Evolutionary conservation across 2,797 vertebrate species (phyloP), one percentile per base, ranked within the genome.

Genomic region (Acipenser oxyrinchus): DNA sequence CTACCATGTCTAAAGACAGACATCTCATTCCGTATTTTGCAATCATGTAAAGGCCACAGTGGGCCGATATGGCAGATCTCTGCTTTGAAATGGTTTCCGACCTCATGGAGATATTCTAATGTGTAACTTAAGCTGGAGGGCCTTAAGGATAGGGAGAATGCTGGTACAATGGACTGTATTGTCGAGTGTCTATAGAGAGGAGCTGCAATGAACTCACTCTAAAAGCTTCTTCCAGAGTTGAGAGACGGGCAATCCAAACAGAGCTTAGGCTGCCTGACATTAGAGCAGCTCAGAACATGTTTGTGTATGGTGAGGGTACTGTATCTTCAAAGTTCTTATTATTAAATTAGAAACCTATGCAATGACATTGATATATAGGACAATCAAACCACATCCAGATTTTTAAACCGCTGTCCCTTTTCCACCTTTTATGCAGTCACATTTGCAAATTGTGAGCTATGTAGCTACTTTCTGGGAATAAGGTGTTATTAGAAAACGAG

Each of bases 81-180:
- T 73, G 69, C 85, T 89, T 89, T 88, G 86, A 89, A 87, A 86
- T 82, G 70, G 75, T 50, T 78, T 83, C 87, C 85, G 84, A 81
- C 77, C 80, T 81, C 77, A 77, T 82, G 79, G 82, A 83, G 84
- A 83, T 88, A 79, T 81, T 78, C 83, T 78, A 73, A 82, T 69
- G 77, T 88, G 89, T 86, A 90, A 90, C 80, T 77, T 76, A 81
- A 91, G 81, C 87, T 81, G 75, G 80, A 73, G 68, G 74, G 84
- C 84, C 83, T 76, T 84, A 83, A 71, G 82, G 84, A 86, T 83
- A 75, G 76, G 67, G 66, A 87, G 86, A 87, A 83, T 82, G 82
- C 69, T 61, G 49, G 58, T 79, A 90, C 89, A 91, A 89, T 89
- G 88, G 76, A 74, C 23, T 0, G 78, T 84, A 85, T 90, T 90